A percentile compares a stretch with the other conserved stretches of the same genome.
These are phyloP conservation scores for Tapera naevia DNA, from an alignment of 2,797 vertebrate genomes.

Conservation along the genomic window DNA sequence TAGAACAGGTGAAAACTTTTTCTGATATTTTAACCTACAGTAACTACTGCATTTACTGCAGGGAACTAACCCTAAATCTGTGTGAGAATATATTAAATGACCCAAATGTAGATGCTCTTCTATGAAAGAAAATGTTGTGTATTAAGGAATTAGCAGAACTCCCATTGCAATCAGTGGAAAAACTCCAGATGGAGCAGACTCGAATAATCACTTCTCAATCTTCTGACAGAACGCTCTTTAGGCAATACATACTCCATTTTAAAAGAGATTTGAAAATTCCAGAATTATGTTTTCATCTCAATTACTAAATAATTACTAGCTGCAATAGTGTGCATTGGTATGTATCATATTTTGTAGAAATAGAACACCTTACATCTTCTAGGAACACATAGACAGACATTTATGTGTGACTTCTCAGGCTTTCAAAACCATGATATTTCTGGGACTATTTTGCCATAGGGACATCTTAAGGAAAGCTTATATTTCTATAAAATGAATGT, in stretches of 20 bases:
- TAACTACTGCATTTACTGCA: background rate
- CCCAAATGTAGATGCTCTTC: background rate
- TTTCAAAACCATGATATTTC: background rate
- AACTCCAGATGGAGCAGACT: background rate
- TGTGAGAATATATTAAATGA: conserved; percentile 7
- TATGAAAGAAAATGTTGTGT: background rate
- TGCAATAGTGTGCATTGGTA: background rate
- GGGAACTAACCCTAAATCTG: background rate
- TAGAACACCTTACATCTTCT: background rate
- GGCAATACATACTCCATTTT: background rate
- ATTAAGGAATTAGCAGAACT: background rate
- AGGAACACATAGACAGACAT: background rate
- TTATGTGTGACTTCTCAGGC: accelerated
- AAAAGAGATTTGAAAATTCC: background rate
- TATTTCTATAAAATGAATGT: background rate
- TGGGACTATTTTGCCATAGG: background rate
- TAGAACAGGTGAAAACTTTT: background rate
- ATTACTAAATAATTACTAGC: background rate
- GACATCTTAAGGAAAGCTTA: background rate
- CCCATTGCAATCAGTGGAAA: background rate
- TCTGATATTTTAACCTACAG: background rate
- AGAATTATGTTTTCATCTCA: background rate
- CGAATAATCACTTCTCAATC: background rate
- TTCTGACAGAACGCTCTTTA: background rate
- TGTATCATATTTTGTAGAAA: accelerated